Evolutionary conservation across 2,797 vertebrate species (phyloP).

Genomic region (Hydrophis major): DNA sequence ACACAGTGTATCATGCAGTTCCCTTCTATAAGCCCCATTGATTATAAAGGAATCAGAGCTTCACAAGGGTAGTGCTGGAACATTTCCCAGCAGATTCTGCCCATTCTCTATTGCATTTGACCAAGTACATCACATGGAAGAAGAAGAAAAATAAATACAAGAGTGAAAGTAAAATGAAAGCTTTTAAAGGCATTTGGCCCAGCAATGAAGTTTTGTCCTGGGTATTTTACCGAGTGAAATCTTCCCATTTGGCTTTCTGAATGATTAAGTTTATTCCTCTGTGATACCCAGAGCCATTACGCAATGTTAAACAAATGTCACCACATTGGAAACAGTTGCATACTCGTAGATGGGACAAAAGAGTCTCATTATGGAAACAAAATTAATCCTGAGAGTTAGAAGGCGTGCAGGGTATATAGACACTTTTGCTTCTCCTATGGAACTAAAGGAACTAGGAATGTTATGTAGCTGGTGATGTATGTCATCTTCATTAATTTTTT

Average conservation of each 20-base stretch:
- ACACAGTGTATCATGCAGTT: not conserved
- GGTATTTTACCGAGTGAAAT: not conserved
- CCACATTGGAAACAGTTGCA: constrained; percentile 23
- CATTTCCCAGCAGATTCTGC: not conserved
- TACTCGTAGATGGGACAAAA: constrained; percentile 19
- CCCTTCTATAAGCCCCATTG: not conserved
- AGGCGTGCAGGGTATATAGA: not conserved
- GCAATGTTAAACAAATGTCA: constrained; percentile 29
- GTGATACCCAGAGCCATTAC: constrained; percentile 20
- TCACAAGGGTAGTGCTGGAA: not conserved
- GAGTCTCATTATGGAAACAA: not conserved
- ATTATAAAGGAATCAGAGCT: not conserved
- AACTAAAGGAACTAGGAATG: constrained; percentile 7
- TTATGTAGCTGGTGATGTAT: not conserved
- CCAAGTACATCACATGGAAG: not conserved
- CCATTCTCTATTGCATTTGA: not conserved
- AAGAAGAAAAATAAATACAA: not conserved
- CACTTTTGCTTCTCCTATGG: not conserved
- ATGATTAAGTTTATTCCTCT: constrained; percentile 38
- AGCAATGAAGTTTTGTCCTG: constrained; percentile 29
- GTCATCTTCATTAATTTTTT: constrained; percentile 18
- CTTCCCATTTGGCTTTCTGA: constrained; percentile 28
- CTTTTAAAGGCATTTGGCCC: constrained; percentile 19
- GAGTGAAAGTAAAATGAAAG: not conserved
- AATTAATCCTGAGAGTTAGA: not conserved